These are phyloP conservation scores for Upupa epops DNA, from an alignment of 2,113 vertebrate species.

Conservation along the genomic window DNA sequence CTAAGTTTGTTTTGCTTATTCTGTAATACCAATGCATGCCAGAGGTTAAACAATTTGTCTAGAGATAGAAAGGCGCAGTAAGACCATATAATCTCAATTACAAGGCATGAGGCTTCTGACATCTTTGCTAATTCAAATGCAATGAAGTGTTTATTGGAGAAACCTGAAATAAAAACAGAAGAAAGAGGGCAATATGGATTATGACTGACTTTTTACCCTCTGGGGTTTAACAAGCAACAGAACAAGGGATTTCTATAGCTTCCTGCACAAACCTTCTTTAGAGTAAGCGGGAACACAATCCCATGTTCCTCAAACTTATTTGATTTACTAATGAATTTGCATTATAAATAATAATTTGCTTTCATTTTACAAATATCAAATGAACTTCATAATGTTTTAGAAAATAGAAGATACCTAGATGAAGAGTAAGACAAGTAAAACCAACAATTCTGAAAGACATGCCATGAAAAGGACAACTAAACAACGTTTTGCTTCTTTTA, in stretches of 20 bases:
- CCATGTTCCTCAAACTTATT: not conserved
- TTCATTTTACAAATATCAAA: not conserved
- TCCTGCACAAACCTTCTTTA: not conserved
- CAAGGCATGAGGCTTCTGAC: not conserved
- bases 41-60: not conserved
- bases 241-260: not conserved
- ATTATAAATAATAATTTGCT: not conserved
- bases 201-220: not conserved
- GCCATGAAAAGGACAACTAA: not conserved
- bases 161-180: not conserved
- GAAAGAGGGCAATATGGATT: not conserved
- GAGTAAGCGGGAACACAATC: not conserved
- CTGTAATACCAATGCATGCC: not conserved
- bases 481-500: not conserved
- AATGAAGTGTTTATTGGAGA: not conserved
- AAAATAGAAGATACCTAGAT: not conserved
- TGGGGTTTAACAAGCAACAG: rapidly evolving
- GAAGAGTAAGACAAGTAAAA: not conserved
- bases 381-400: not conserved
- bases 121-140: not conserved
- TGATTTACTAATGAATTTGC: not conserved
- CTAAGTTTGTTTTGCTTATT: not conserved
- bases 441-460: not conserved
- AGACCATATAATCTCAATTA: not conserved
- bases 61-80: not conserved